Conservation (phyloP, 2,797 vertebrate genomes). For the Silurus lanzhouensis region DNA sequence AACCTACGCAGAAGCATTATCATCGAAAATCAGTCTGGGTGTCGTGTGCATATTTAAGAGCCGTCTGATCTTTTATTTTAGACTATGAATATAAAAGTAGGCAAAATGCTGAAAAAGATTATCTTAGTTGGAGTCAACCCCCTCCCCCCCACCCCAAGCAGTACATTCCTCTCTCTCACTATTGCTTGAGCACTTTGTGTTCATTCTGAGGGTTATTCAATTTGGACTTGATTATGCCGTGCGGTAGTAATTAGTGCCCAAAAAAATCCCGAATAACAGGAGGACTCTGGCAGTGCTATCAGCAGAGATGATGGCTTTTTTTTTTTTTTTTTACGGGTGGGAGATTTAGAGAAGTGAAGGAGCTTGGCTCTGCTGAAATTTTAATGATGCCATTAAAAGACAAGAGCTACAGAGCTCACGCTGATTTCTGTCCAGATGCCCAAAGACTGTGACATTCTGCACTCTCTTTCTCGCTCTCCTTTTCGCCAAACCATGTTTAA, state of each 20-base stretch:
- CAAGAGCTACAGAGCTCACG: constrained; percentile 28
- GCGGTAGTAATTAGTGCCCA: constrained; percentile 46
- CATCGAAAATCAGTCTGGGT: neutral
- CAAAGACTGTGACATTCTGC: constrained; percentile 32
- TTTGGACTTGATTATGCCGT: constrained; percentile 43
- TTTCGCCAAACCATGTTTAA: neutral
- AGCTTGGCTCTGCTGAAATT: constrained; percentile 45
- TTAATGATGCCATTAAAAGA: constrained; percentile 57
- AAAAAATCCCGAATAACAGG: constrained; percentile 4
- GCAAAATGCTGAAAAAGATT: neutral
- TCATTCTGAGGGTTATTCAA: constrained; percentile 36
- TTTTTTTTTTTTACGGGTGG: constrained; percentile 29
- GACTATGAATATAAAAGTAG: neutral
- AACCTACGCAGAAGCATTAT: neutral
- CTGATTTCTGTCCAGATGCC: constrained; percentile 42
- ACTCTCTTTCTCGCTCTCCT: constrained; percentile 5
- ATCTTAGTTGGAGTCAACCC: neutral
- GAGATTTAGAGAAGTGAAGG: constrained; percentile 34
- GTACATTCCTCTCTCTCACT: neutral
- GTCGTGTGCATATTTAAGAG: neutral
- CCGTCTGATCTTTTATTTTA: neutral
- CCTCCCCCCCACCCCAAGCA: too few relatives aligned
- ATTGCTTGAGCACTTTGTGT: neutral
- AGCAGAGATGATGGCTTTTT: constrained; percentile 3
- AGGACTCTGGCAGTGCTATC: constrained; percentile 20